Conservation (phyloP, 1,140 invertebrate genomes). For the Panagrolaimus sp. region DNA sequence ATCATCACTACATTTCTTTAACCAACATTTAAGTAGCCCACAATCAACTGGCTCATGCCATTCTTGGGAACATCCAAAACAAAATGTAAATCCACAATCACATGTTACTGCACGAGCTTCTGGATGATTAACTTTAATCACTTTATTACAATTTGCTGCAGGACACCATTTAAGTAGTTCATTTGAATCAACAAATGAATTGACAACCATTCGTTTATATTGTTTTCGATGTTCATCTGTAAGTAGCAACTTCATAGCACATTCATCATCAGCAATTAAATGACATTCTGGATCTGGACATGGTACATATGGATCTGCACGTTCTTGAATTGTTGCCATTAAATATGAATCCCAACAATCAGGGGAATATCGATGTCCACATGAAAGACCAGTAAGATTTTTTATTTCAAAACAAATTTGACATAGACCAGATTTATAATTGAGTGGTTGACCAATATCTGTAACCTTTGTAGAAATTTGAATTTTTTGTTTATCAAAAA, state of each 20-base stretch:
- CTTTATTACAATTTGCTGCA: slow-evolving; percentile 89
- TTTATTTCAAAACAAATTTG: slow-evolving; percentile 35
- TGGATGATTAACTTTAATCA: slow-evolving; percentile 84
- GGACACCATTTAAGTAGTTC: slow-evolving; percentile 91
- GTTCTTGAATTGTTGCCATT: slow-evolving; percentile 27
- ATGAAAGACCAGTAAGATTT: slow-evolving; percentile 25
- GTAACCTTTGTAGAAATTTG: background rate
- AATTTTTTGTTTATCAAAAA: background rate
- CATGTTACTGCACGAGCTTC: slow-evolving; percentile 88
- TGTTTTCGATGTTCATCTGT: background rate
- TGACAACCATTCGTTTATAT: slow-evolving; percentile 95
- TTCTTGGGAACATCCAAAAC: slow-evolving; percentile 88
- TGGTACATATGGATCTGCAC: slow-evolving; percentile 14
- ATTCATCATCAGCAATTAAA: slow-evolving; percentile 37
- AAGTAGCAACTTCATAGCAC: slow-evolving; percentile 20
- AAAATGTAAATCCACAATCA: slow-evolving; percentile 67
- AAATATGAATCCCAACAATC: slow-evolving; percentile 37
- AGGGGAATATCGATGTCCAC: slow-evolving; percentile 29
- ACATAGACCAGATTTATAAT: slow-evolving; percentile 9
- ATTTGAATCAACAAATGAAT: slow-evolving; percentile 98
- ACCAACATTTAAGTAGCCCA: slow-evolving; percentile 85
- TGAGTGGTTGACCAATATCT: background rate
- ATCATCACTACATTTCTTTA: slow-evolving; percentile 98
- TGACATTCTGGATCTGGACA: slow-evolving; percentile 44
- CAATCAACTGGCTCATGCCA: slow-evolving; percentile 99